These are phyloP conservation scores for Cecropterus lyciades DNA, from an alignment of 1,140 invertebrate genomes.

Conservation along the genomic window DNA sequence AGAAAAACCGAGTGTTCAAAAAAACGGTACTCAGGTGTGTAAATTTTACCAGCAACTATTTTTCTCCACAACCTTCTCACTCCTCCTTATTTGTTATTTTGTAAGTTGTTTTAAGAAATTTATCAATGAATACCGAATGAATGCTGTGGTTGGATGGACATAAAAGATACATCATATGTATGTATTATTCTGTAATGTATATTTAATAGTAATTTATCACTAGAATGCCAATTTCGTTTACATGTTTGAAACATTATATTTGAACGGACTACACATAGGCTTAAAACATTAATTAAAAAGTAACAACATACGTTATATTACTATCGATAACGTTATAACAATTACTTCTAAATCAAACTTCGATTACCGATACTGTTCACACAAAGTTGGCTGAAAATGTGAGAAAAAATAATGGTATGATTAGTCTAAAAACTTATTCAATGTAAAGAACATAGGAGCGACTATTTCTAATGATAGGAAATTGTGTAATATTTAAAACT, in stretches of 20 bases:
- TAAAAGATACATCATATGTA: too few species aligned
- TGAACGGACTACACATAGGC: constrained; percentile 51
- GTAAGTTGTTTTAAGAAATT: too few species aligned
- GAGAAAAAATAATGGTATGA: constrained; percentile 75
- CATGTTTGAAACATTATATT: background rate
- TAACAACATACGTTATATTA: constrained; percentile 71
- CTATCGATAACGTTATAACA: constrained; percentile 83
- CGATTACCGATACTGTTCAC: constrained; percentile 85
- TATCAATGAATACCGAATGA: too few species aligned
- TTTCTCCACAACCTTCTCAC: too few species aligned
- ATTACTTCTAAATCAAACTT: constrained; percentile 78
- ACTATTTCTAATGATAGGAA: constrained; percentile 46
- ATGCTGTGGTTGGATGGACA: too few species aligned
- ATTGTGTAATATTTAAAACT: constrained; percentile 79
- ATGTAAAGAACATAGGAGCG: constrained; percentile 54
- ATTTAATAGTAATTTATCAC: too few species aligned
- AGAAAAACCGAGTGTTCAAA: too few species aligned
- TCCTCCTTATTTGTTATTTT: too few species aligned
- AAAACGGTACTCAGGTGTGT: too few species aligned
- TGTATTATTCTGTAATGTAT: too few species aligned
- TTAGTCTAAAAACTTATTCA: constrained; percentile 71
- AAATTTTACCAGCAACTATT: too few species aligned
- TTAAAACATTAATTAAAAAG: constrained; percentile 67
- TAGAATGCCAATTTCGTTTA: background rate
- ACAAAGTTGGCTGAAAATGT: constrained; percentile 89